phyloP scores from a whole-genome alignment of 2,113 vertebrate genomes.

The Phyllostomus hastatus region DNA sequence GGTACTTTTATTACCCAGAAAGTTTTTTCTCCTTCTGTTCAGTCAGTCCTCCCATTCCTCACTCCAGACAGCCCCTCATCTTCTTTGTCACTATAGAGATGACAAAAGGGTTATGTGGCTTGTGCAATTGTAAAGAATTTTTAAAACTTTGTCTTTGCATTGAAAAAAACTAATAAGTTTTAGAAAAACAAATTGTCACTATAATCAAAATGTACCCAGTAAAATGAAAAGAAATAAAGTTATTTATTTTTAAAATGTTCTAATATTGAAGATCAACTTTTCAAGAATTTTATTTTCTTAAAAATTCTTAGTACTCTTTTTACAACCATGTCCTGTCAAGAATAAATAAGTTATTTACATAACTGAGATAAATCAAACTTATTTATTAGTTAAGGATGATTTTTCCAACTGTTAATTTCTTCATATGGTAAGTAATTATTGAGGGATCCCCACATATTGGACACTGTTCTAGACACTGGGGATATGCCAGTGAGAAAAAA shows the following conservation, averaged over 20 bases:
- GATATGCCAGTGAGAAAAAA: not conserved
- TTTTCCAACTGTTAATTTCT: not conserved
- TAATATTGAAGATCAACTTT: not conserved
- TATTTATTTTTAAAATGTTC: not conserved
- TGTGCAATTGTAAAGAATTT: not conserved
- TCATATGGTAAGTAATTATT: not conserved
- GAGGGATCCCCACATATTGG: not conserved
- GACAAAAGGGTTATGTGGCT: not conserved
- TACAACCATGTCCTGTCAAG: not conserved
- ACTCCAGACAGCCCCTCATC: not conserved
- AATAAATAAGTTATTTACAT: not conserved
- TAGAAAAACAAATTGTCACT: conserved; percentile 2
- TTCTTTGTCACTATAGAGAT: not conserved
- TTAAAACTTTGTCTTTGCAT: not conserved
- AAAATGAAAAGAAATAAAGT: not conserved
- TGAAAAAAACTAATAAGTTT: not conserved
- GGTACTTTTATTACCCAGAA: not conserved
- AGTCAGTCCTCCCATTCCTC: not conserved
- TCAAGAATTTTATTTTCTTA: not conserved
- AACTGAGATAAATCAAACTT: conserved; percentile 2
- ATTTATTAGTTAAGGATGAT: not conserved
- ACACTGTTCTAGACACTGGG: not conserved
- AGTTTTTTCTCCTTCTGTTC: not conserved
- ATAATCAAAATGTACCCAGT: not conserved
- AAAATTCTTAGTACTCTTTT: not conserved